These are phyloP conservation scores for Exaiptasia diaphana DNA, from an alignment of 64 coral and sea anemone species.

Conservation along the genomic window DNA sequence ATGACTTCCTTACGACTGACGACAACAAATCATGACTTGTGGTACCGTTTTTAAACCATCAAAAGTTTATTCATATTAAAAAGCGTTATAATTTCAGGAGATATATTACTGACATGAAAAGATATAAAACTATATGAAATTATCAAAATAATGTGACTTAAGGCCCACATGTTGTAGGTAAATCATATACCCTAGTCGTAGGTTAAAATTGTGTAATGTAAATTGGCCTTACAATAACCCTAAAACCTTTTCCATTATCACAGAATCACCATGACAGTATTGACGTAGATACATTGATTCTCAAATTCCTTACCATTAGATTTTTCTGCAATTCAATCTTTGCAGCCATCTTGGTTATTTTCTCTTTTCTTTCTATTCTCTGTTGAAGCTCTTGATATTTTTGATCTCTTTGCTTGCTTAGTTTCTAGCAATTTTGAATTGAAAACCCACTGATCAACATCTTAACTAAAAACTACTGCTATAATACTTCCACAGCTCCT, in stretches of 20 bases:
- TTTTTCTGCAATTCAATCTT: conserved; percentile 76
- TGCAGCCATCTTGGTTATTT: conserved; percentile 49
- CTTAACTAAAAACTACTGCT: background rate
- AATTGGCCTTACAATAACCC: too few species aligned
- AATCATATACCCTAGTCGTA: too few species aligned
- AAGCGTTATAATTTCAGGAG: too few species aligned
- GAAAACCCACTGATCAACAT: background rate
- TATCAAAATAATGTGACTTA: too few species aligned
- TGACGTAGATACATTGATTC: background rate
- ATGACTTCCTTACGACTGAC: too few species aligned
- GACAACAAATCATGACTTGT: too few species aligned
- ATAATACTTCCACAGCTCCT: background rate
- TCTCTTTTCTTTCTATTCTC: conserved; percentile 84
- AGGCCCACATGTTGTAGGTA: too few species aligned
- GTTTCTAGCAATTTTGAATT: conserved; percentile 31
- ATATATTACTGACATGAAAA: too few species aligned
- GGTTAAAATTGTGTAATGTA: too few species aligned
- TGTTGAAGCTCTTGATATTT: conserved; percentile 81
- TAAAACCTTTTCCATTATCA: background rate
- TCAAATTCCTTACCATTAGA: conserved; percentile 70
- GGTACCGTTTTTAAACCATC: too few species aligned
- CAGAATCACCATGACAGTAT: background rate
- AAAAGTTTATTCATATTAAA: too few species aligned
- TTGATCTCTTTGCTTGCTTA: conserved; percentile 71
- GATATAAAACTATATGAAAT: too few species aligned